phyloP scores from a whole-genome alignment of 2,113 vertebrate genomes.

The Lathamus discolor region DNA sequence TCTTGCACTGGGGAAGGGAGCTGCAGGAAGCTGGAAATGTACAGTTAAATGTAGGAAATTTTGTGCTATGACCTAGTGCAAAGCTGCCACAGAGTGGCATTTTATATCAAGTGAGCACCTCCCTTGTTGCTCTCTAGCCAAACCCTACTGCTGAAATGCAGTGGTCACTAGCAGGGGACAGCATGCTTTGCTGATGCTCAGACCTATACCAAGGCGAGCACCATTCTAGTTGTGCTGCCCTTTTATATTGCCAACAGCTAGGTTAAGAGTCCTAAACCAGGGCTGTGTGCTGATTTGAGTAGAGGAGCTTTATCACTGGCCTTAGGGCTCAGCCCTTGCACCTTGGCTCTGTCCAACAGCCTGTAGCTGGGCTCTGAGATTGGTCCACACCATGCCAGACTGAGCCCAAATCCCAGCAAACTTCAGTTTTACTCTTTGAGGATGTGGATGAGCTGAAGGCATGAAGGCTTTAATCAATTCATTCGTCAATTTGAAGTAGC shows the following conservation, averaged over 20 bases:
- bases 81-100: neutral
- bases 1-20: neutral
- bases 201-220: neutral
- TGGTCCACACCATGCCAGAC: neutral
- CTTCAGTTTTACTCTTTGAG: neutral
- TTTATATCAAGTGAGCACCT: neutral
- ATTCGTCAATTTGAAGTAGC: neutral
- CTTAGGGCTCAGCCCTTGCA: neutral
- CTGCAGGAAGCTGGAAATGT: neutral
- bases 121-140: neutral
- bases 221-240: neutral
- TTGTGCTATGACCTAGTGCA: accelerated
- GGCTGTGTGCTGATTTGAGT: neutral
- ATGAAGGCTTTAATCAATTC: neutral
- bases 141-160: neutral
- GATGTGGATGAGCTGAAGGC: neutral
- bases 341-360: accelerated
- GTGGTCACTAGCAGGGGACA: neutral
- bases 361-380: neutral
- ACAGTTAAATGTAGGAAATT: neutral
- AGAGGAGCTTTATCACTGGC: neutral
- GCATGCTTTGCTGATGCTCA: neutral
- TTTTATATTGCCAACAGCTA: neutral
- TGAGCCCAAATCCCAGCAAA: neutral
- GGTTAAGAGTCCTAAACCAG: neutral